These are phyloP conservation scores for Scaptodrosophila latifasciaeformis DNA, from an alignment of 2,888 invertebrate genomes.

Conservation along the genomic window DNA sequence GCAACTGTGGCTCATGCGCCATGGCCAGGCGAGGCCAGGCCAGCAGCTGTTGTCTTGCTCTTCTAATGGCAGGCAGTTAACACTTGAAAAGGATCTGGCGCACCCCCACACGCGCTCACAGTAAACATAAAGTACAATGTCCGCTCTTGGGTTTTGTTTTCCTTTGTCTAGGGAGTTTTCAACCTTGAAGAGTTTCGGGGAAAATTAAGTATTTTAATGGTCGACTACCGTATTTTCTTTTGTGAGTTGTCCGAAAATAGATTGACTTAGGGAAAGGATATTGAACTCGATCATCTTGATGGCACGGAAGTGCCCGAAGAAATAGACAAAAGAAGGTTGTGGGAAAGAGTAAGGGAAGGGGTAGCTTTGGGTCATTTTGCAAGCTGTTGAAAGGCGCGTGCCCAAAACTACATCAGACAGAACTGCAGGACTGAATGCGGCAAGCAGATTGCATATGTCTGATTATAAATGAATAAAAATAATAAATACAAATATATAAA, in stretches of 20 bases:
- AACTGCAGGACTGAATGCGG: no score
- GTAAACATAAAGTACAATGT: no score
- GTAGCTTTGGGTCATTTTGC: slow-evolving; percentile 34
- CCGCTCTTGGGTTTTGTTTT: no score
- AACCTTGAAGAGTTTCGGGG: slow-evolving; percentile 38
- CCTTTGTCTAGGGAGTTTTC: slow-evolving; percentile 9
- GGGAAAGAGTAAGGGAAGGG: slow-evolving; percentile 14
- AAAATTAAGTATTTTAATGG: slow-evolving; percentile 62
- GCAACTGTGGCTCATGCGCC: slow-evolving; percentile 41
- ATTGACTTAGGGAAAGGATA: slow-evolving; percentile 56
- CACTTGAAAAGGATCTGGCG: slow-evolving; percentile 47
- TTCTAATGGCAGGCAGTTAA: slow-evolving; percentile 61
- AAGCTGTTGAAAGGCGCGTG: slow-evolving; percentile 44
- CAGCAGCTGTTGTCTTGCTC: slow-evolving; percentile 46
- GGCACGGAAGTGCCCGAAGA: neutral
- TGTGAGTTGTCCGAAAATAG: slow-evolving; percentile 49
- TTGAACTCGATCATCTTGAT: slow-evolving; percentile 42
- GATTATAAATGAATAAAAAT: no score
- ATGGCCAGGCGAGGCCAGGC: slow-evolving; percentile 16
- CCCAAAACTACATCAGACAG: no score
- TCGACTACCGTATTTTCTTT: slow-evolving; percentile 64
- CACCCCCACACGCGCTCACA: slow-evolving; percentile 44
- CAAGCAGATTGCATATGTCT: no score
- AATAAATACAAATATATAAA: no score
- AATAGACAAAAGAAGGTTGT: slow-evolving; percentile 21